Conservation (phyloP, 2,797 vertebrate species). For the Phalanger gymnotis region DNA sequence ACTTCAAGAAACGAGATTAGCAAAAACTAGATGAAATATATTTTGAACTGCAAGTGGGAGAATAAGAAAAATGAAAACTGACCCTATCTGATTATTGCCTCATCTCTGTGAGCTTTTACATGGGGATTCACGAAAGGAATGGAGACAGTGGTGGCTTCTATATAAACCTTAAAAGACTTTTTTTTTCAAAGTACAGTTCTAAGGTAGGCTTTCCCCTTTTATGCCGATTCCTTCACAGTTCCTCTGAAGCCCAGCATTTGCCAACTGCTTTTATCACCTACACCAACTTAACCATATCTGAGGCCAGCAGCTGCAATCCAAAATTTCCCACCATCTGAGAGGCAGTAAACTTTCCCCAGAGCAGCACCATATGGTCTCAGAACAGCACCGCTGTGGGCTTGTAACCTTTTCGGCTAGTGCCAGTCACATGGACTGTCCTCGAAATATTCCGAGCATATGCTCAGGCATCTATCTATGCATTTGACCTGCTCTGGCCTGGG, state of each 20-base stretch:
- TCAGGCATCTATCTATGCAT: fast-evolving
- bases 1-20: slow-evolving; percentile 66
- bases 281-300: slow-evolving; percentile 2
- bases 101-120: slow-evolving; percentile 47
- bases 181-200: slow-evolving; percentile 56
- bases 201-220: slow-evolving; percentile 61
- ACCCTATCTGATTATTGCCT: slow-evolving; percentile 49
- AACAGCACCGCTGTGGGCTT: neutral
- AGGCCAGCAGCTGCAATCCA: slow-evolving; percentile 53
- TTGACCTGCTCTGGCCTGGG: neutral
- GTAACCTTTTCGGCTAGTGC: neutral
- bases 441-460: neutral
- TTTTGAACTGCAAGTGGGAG: slow-evolving; percentile 54
- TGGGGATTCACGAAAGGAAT: neutral
- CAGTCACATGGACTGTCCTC: fast-evolving
- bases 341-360: slow-evolving; percentile 44
- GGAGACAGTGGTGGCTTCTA: slow-evolving; percentile 54
- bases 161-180: slow-evolving; percentile 55
- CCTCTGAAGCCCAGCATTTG: slow-evolving; percentile 62
- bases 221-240: slow-evolving; percentile 64
- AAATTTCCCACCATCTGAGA: slow-evolving; percentile 57
- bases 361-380: neutral
- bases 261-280: slow-evolving; percentile 56
- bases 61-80: slow-evolving; percentile 63
- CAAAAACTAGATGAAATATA: neutral